Conservation (phyloP, 2,113 vertebrate species). For the Cephalopholis sonnerati region DNA sequence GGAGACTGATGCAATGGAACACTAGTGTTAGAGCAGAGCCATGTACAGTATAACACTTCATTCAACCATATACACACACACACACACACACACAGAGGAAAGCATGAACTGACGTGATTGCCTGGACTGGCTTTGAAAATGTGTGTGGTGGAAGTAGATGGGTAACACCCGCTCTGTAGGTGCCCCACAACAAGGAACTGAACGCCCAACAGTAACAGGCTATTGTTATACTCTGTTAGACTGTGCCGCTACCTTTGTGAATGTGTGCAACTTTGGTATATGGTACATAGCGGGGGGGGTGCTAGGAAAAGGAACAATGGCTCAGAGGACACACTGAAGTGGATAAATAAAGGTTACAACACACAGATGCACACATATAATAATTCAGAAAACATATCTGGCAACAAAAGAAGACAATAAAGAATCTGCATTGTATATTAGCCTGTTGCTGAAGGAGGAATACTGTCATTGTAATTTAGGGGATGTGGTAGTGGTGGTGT, state of each 20-base stretch:
- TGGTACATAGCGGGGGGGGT: slow-evolving; percentile 24
- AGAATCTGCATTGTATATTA: background rate
- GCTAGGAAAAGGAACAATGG: slow-evolving; percentile 39
- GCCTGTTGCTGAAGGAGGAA: slow-evolving; percentile 38
- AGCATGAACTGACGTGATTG: slow-evolving; percentile 29
- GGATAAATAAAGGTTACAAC: slow-evolving; percentile 31
- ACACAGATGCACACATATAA: slow-evolving; percentile 1
- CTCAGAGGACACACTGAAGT: slow-evolving; percentile 27
- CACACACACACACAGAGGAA: slow-evolving; percentile 20
- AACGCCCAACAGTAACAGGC: background rate
- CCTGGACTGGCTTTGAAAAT: slow-evolving; percentile 47
- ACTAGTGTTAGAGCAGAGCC: slow-evolving; percentile 51
- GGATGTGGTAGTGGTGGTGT: background rate
- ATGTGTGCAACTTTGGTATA: slow-evolving; percentile 29
- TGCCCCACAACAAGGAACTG: slow-evolving; percentile 17
- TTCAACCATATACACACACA: slow-evolving; percentile 47
- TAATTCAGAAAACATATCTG: slow-evolving; percentile 41
- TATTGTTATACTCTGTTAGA: slow-evolving; percentile 18
- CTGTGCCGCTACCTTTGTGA: slow-evolving; percentile 29
- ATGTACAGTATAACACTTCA: slow-evolving; percentile 57
- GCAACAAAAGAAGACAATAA: background rate
- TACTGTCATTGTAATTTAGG: slow-evolving; percentile 49
- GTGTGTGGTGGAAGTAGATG: slow-evolving; percentile 19
- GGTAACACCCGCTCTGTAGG: slow-evolving; percentile 25
- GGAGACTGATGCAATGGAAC: slow-evolving; percentile 70